phyloP scores from a whole-genome alignment of 2,113 vertebrate genomes.

The Megalops atlanticus region DNA sequence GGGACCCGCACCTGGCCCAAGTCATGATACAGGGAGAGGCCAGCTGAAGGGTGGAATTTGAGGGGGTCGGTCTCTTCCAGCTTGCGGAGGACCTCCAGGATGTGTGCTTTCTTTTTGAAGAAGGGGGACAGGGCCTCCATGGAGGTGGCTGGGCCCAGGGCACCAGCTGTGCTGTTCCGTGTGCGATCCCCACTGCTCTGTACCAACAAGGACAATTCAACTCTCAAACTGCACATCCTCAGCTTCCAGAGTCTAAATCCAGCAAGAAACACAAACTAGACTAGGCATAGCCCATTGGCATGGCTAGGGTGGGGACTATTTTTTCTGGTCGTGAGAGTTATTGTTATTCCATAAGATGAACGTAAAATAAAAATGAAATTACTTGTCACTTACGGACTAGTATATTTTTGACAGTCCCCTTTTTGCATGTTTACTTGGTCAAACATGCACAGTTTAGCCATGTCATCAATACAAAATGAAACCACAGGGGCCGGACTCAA shows the following conservation, averaged over 20 bases:
- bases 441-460: not conserved
- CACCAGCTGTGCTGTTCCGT: slow-evolving; percentile 53
- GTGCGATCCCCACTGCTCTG: slow-evolving; percentile 35
- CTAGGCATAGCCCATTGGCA: not conserved
- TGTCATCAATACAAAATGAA: not conserved
- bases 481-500: not conserved
- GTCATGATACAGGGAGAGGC: slow-evolving; percentile 40
- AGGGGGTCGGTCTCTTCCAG: slow-evolving; percentile 74
- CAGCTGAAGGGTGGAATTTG: slow-evolving; percentile 48
- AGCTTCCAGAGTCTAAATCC: not conserved
- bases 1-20: slow-evolving; percentile 30
- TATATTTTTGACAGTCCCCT: not conserved
- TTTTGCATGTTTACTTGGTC: not conserved
- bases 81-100: slow-evolving; percentile 77
- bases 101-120: slow-evolving; percentile 80
- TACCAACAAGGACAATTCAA: slow-evolving; percentile 9
- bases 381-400: no score
- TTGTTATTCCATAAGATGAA: not conserved
- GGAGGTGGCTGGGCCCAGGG: slow-evolving; percentile 37
- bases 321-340: not conserved
- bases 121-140: slow-evolving; percentile 78
- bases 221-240: not conserved
- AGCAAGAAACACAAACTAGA: not conserved
- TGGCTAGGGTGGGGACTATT: not conserved
- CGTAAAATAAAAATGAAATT: slow-evolving; percentile 3